Evolutionary conservation across 2,113 vertebrate species (phyloP).

Genomic region (Poecilia latipinna): DNA sequence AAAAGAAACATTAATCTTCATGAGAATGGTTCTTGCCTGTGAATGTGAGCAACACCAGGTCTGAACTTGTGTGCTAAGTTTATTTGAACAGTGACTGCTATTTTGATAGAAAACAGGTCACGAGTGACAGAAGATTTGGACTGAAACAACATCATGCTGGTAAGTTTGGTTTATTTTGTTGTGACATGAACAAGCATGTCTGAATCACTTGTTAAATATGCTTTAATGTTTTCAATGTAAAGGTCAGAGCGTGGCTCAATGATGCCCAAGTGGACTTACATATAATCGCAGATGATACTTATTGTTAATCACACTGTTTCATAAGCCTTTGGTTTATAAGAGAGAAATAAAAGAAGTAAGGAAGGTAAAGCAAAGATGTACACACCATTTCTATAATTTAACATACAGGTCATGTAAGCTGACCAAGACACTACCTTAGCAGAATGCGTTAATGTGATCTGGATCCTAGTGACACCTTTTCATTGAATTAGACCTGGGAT

Average conservation of each 20-base stretch:
- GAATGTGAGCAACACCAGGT: slow-evolving; percentile 58
- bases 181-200: slow-evolving; percentile 56
- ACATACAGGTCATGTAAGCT: too few species aligned
- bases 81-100: slow-evolving; percentile 75
- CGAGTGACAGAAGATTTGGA: slow-evolving; percentile 63
- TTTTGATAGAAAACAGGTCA: slow-evolving; percentile 68
- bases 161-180: slow-evolving; percentile 68
- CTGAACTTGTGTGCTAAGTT: slow-evolving; percentile 67
- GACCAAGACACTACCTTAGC: too few species aligned
- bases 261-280: slow-evolving; percentile 31
- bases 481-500: too few species aligned
- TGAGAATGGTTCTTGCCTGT: slow-evolving; percentile 40
- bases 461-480: too few species aligned
- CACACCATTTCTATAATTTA: too few species aligned
- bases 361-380: too few species aligned
- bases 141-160: slow-evolving; percentile 66
- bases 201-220: slow-evolving; percentile 41
- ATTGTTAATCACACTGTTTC: too few species aligned
- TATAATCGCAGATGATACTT: too few species aligned
- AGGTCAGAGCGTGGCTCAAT: slow-evolving; percentile 35
- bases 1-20: slow-evolving; percentile 51
- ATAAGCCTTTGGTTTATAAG: too few species aligned
- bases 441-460: too few species aligned
- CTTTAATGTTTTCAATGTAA: slow-evolving; percentile 44
- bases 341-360: too few species aligned